phyloP scores from a whole-genome alignment of 2,113 vertebrate genomes.

The Copsychus sechellarum region DNA sequence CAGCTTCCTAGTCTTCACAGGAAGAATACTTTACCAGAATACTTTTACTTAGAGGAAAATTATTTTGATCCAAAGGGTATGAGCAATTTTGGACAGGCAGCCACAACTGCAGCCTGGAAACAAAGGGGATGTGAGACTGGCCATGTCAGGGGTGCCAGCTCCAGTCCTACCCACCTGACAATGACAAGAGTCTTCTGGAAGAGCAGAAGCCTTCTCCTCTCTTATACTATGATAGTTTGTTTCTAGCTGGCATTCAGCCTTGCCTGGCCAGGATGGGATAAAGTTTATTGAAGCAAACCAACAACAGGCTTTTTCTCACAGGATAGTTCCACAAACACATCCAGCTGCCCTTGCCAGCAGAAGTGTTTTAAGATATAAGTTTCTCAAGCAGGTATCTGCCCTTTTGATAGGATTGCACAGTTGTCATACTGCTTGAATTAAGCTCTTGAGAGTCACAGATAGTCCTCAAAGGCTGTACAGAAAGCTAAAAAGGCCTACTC shows the following conservation, averaged over 20 bases:
- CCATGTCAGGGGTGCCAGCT: accelerated
- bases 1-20: background rate
- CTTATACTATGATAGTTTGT: background rate
- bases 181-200: background rate
- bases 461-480: background rate
- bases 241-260: background rate
- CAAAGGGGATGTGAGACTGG: background rate
- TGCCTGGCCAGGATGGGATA: background rate
- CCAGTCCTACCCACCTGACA: background rate
- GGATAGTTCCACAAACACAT: background rate
- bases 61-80: background rate
- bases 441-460: background rate
- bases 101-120: background rate
- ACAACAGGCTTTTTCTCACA: background rate
- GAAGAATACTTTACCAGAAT: background rate
- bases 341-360: background rate
- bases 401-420: background rate
- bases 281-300: background rate
- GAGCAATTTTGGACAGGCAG: background rate
- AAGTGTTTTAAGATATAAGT: accelerated
- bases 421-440: background rate
- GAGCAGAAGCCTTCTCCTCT: background rate
- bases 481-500: background rate
- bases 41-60: background rate
- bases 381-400: background rate